These are phyloP conservation scores for Antheraea assamensis DNA, from an alignment of 2,888 invertebrate genomes.

Conservation along the genomic window DNA sequence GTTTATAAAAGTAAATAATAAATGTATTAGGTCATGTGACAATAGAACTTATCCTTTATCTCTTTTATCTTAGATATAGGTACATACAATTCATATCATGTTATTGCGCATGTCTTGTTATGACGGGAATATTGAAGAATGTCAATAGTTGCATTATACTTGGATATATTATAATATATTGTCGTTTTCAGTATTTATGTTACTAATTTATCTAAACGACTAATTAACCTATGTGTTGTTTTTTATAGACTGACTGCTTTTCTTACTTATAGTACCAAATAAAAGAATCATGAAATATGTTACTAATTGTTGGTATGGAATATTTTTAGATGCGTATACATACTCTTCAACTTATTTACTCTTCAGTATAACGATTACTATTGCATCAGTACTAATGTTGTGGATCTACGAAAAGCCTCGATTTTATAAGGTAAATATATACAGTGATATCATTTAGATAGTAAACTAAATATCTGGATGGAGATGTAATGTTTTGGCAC, in stretches of 20 bases:
- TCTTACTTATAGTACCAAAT: not conserved
- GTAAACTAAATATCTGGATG: not conserved
- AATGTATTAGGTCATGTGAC: not conserved
- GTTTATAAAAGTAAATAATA: too few species aligned
- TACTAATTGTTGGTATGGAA: constrained; percentile 48
- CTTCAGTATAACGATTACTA: constrained; percentile 49
- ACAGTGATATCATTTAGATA: not conserved
- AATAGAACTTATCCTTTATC: not conserved
- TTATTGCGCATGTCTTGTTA: constrained; percentile 1
- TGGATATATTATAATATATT: not conserved
- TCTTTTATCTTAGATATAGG: not conserved
- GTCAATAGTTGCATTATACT: not conserved
- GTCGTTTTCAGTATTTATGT: not conserved
- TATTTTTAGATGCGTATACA: constrained; percentile 60
- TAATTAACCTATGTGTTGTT: not conserved
- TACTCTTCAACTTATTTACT: constrained; percentile 63
- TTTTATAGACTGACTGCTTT: not conserved
- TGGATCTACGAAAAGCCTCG: constrained; percentile 65
- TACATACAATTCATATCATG: not conserved
- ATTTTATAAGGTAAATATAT: constrained; percentile 56
- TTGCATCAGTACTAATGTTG: constrained; percentile 52
- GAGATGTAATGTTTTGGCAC: too few species aligned
- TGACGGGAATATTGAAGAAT: not conserved
- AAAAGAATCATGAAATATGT: constrained; percentile 36
- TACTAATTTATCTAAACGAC: not conserved